phyloP scores from a whole-genome alignment of 2,113 vertebrate species.

The Lepidothrix coronata region DNA sequence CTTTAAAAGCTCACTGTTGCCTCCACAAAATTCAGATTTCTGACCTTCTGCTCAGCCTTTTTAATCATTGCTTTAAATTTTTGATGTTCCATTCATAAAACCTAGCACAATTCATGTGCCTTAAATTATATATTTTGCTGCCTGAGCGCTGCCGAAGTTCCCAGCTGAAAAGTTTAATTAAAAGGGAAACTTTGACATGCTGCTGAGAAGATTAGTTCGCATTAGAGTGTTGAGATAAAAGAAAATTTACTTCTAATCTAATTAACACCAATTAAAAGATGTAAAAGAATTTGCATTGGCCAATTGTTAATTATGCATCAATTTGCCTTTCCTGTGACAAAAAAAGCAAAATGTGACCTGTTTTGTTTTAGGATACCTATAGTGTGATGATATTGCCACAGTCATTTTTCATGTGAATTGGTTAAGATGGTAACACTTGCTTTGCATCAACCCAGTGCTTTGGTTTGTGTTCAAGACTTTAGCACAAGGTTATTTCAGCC shows the following conservation, averaged over 20 bases:
- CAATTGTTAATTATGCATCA: constrained; percentile 89
- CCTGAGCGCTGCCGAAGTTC: constrained; percentile 53
- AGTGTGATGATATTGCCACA: constrained; percentile 57
- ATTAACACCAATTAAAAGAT: constrained; percentile 94
- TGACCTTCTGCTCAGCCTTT: neutral
- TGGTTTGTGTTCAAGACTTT: constrained; percentile 39
- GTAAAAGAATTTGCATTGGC: constrained; percentile 80
- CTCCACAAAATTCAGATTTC: neutral
- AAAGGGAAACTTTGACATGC: constrained; percentile 79
- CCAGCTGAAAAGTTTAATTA: constrained; percentile 85
- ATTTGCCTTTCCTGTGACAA: constrained; percentile 76
- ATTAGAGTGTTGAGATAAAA: constrained; percentile 85
- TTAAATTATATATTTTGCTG: constrained; percentile 25
- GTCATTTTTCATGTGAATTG: constrained; percentile 61
- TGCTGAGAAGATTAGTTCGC: constrained; percentile 85
- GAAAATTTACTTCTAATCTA: constrained; percentile 85
- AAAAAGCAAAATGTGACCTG: constrained; percentile 59
- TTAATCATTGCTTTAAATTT: constrained; percentile 5
- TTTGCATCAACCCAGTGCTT: neutral
- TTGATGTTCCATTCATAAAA: constrained; percentile 48
- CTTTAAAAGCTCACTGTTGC: neutral
- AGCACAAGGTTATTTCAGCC: neutral
- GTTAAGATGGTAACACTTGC: constrained; percentile 55
- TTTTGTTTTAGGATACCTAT: constrained; percentile 63
- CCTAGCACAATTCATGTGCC: neutral